Conservation (phyloP, 2,797 vertebrate genomes). For the Hozukius guyotensis region DNA sequence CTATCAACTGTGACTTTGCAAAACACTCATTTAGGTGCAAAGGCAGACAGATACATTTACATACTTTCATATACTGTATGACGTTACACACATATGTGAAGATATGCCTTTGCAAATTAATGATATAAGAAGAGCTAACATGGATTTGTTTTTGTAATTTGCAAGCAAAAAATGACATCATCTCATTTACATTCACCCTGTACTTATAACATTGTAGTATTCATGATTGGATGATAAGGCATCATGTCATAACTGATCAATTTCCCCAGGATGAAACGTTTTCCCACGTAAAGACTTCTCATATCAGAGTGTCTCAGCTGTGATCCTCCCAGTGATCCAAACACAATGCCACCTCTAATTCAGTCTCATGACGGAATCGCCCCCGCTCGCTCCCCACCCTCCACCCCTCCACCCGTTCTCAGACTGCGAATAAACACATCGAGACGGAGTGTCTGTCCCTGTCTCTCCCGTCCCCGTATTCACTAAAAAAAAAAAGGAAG, state of each 20-base stretch:
- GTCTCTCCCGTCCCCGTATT: constrained; percentile 77
- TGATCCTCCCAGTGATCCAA: constrained; percentile 60
- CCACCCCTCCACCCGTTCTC: constrained; percentile 56
- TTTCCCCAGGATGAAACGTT: constrained; percentile 2
- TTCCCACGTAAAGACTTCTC: constrained; percentile 38
- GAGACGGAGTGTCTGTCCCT: constrained; percentile 81
- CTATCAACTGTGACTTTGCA: constrained; percentile 83
- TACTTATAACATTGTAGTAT: background rate
- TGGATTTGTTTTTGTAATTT: background rate
- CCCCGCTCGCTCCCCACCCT: background rate
- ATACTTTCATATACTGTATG: constrained; percentile 2
- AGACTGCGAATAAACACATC: constrained; percentile 79
- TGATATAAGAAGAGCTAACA: background rate
- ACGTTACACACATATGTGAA: background rate
- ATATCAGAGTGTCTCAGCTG: constrained; percentile 51
- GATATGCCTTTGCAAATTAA: background rate
- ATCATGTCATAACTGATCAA: constrained; percentile 10
- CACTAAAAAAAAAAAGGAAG: constrained; percentile 82
- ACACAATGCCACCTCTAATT: constrained; percentile 75
- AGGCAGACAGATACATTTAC: constrained; percentile 52
- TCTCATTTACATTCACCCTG: background rate
- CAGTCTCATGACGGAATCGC: constrained; percentile 72
- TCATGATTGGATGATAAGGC: background rate
- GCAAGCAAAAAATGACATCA: background rate
- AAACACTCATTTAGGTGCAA: constrained; percentile 46